These are phyloP conservation scores for Phrynocephalus guinanensis DNA, from an alignment of 2,797 vertebrate genomes.

Conservation along the genomic window DNA sequence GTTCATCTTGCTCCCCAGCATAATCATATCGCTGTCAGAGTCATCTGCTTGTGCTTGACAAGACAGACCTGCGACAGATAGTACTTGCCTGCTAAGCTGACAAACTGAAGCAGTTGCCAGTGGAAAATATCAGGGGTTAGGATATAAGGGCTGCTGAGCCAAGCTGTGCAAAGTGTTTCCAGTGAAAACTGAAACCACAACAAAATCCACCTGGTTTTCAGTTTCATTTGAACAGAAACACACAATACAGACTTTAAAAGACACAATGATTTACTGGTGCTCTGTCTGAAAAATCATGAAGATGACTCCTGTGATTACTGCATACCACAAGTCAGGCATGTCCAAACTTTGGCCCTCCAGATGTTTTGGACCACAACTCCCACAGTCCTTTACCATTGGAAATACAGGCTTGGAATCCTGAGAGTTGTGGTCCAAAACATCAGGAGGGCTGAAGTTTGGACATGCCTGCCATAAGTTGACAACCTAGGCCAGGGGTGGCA, in stretches of 20 bases:
- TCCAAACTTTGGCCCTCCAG: neutral
- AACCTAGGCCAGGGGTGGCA: too few relatives aligned
- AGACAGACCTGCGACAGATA: conserved; percentile 4
- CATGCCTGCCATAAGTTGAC: too few relatives aligned
- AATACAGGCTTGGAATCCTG: too few relatives aligned
- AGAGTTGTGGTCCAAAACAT: too few relatives aligned
- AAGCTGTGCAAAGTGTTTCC: conserved; percentile 21
- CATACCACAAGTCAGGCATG: neutral
- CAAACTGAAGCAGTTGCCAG: conserved; percentile 45
- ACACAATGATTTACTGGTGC: neutral
- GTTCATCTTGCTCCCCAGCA: neutral
- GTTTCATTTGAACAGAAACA: conserved; percentile 26
- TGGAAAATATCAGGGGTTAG: conserved; percentile 50
- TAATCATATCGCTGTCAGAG: neutral
- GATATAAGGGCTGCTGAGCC: conserved; percentile 41
- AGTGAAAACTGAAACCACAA: conserved; percentile 35
- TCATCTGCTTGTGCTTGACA: neutral
- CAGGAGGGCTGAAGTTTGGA: too few relatives aligned
- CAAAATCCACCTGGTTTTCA: conserved; percentile 29
- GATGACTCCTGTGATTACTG: neutral
- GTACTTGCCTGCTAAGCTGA: neutral
- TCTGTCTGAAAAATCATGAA: neutral
- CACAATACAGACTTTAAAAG: neutral
- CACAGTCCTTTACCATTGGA: too few relatives aligned
- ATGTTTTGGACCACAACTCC: too few relatives aligned